Conservation (phyloP, 2,113 vertebrate genomes). For the Columba livia region DNA sequence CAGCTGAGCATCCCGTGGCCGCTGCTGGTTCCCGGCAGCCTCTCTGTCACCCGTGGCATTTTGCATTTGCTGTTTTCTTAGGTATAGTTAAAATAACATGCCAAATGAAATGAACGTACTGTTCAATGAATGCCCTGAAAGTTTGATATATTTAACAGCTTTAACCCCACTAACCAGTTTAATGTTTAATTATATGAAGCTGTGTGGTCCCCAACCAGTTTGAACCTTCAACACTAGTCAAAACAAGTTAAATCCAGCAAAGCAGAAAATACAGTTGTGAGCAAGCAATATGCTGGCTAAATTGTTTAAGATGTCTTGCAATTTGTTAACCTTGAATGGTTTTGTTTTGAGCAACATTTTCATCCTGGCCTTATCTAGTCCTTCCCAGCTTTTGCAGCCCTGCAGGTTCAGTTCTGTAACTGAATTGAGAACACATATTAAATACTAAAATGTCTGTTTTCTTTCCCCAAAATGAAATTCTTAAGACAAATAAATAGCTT, state of each 20-base stretch:
- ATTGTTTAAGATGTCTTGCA: conserved; percentile 11
- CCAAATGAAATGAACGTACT: conserved; percentile 28
- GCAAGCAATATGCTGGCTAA: conserved; percentile 2
- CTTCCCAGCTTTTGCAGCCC: conserved; percentile 5
- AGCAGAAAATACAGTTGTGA: background rate
- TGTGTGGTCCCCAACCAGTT: conserved; percentile 2
- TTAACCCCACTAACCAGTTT: background rate
- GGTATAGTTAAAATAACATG: conserved; percentile 27
- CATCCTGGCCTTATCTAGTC: background rate
- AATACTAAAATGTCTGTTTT: conserved; percentile 13
- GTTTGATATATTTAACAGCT: background rate
- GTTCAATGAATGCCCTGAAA: background rate
- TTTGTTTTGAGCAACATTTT: conserved; percentile 41
- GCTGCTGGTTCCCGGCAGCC: conserved; percentile 14
- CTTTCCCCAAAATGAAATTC: conserved; percentile 2
- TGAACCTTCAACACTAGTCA: background rate
- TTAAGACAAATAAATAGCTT: conserved; percentile 29
- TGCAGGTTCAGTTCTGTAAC: background rate
- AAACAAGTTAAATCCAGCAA: background rate
- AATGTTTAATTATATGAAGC: conserved; percentile 5
- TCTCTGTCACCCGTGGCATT: background rate
- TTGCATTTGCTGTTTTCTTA: conserved; percentile 22
- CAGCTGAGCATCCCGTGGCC: background rate
- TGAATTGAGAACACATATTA: background rate
- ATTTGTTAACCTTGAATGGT: conserved; percentile 51